A percentile compares a stretch with the other conserved stretches of the same genome.
Evolutionary conservation across 2,888 invertebrate species (phyloP).

Genomic region (Xanthia icteritia): DNA sequence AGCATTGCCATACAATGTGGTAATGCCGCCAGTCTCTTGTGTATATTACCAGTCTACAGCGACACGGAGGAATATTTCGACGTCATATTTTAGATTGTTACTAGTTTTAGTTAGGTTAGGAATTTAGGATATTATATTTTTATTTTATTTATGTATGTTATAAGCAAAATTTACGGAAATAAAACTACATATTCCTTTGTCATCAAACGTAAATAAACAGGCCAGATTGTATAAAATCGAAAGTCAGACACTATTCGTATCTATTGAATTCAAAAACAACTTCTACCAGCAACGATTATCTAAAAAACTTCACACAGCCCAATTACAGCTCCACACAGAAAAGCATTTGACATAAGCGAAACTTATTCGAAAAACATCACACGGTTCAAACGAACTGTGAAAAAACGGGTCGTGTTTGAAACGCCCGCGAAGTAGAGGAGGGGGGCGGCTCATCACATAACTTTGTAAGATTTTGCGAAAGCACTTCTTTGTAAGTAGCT

Average conservation of each 20-base stretch:
- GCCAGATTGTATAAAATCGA: neutral
- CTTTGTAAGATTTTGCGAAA: slow-evolving; percentile 75
- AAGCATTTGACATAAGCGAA: slow-evolving; percentile 46
- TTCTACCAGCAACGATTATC: neutral
- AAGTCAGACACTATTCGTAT: neutral
- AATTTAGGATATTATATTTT: too few relatives aligned
- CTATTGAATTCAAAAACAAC: neutral
- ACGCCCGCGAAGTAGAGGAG: slow-evolving; percentile 59
- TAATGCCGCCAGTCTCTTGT: too few relatives aligned
- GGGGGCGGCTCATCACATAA: slow-evolving; percentile 73
- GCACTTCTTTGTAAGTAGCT: slow-evolving; percentile 74
- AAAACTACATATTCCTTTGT: too few relatives aligned
- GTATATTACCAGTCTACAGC: too few relatives aligned
- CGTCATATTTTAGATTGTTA: too few relatives aligned
- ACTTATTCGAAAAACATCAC: slow-evolving; percentile 64
- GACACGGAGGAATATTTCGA: too few relatives aligned
- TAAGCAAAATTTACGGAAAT: too few relatives aligned
- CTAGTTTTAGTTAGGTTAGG: too few relatives aligned
- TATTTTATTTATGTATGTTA: too few relatives aligned
- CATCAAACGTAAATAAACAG: neutral
- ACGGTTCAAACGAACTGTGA: slow-evolving; percentile 69
- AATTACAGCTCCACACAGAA: slow-evolving; percentile 38
- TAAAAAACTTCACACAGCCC: slow-evolving; percentile 17
- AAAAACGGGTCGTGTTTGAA: slow-evolving; percentile 75
- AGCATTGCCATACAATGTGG: too few relatives aligned